Conservation (phyloP, 1,140 invertebrate genomes). For the Agrilus planipennis region DNA sequence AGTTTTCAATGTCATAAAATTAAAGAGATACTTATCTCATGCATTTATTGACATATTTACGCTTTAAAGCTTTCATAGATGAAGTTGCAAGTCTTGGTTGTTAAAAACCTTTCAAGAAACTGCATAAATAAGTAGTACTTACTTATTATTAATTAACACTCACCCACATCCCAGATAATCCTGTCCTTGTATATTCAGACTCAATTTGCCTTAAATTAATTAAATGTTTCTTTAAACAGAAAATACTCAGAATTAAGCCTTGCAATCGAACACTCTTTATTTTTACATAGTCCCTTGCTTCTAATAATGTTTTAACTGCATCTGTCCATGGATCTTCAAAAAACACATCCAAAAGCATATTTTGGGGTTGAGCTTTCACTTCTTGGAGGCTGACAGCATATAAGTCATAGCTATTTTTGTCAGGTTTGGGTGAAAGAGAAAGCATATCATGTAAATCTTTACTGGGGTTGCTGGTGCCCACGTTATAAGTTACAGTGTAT, state of each 20-base stretch:
- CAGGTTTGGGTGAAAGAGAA: conserved; percentile 39
- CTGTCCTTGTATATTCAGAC: conserved; percentile 73
- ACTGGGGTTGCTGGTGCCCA: conserved; percentile 60
- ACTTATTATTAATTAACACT: conserved; percentile 25
- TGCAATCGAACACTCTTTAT: conserved; percentile 65
- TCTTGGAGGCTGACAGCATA: conserved; percentile 82
- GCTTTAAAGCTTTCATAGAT: too few relatives aligned
- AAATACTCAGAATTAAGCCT: conserved; percentile 65
- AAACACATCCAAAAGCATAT: conserved; percentile 65
- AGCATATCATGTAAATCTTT: conserved; percentile 56
- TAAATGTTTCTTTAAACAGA: conserved; percentile 65
- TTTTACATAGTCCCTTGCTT: conserved; percentile 60
- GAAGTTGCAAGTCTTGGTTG: too few relatives aligned
- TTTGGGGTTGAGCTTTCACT: conserved; percentile 77
- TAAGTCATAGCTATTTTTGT: conserved; percentile 58
- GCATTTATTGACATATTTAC: not conserved
- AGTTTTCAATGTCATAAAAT: too few relatives aligned
- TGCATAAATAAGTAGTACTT: too few relatives aligned
- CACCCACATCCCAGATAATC: conserved; percentile 79
- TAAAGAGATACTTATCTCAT: too few relatives aligned
- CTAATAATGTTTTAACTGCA: conserved; percentile 56
- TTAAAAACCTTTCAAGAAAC: too few relatives aligned
- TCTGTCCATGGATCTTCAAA: conserved; percentile 79
- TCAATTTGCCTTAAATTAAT: conserved; percentile 70
- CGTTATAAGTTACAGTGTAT: conserved; percentile 76